Base-by-base conservation (phyloP, 2,797 vertebrate genomes). In the Simalia tracyae region DNA sequence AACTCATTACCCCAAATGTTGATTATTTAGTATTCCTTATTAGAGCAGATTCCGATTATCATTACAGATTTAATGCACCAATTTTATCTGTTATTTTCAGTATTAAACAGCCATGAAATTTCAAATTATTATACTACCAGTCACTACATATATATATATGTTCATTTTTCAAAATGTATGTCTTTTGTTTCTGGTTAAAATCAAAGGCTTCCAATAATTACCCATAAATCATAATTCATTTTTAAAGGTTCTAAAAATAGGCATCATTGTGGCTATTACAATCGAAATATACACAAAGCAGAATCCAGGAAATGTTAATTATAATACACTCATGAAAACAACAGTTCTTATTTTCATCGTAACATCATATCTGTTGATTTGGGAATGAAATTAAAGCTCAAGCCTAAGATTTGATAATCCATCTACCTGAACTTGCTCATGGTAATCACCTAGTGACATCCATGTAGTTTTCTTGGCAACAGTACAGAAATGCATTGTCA, bases 161-260 rank as follows among this genome's bases (percentile, higher is more conserved):
- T 63, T 31, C 57, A 36, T 88, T 26, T 60, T 11, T 72, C 12
- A 64, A 61, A 63, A 84, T 26, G 50, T 17, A 61, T 81, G 50
- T 59, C 84, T 87, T 90, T 46, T 90, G 85, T 57, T 92, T 90
- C 59, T 42, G 22, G 26, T 92, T 87, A 81, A 90, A 90, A 89
- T 89, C 22, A 42, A 57, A 56, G 22, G 1, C 42, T 86, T 72
- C 28, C 31, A 36, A 59, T 87, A 87, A 91, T 88, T 88, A 36
- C 14, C 19, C 26, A 46, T 87, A 88, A 81, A 31, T 81, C 9
- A 88, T 61, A 56, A n/a, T 42, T 90, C 36, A 14, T 86, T 46
- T 42, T 36, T 28, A 19, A 22, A 86, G n/a, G 6, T 26, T 84
- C 42, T 54, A 24, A 64, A 88, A 89, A 68, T 54, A 68, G 54